Evolutionary conservation across 2,888 invertebrate genomes (phyloP), one percentile per base, ranked within the genome.

Genomic region (Halictus quadricinctus): DNA sequence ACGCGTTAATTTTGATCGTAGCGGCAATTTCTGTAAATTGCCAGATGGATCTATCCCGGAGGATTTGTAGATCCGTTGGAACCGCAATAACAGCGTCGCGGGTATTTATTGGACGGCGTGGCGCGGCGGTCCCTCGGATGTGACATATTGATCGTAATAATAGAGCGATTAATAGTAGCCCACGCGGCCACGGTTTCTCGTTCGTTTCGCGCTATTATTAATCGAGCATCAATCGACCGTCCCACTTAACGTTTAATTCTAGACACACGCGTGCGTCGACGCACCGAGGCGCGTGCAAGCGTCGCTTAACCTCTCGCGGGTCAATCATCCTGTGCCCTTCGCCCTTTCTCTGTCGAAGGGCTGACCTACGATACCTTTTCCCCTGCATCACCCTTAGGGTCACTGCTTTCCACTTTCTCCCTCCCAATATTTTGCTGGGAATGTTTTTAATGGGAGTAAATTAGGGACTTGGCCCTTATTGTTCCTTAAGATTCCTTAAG

Each of bases 141-240:
- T 54, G 76, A 79, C 69, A 21, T 83, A 85, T 87, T 76, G 85
- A 87, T 85, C 83, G 75, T 21, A 69, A 80, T 79, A 84, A 89
- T 86, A 81, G 73, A 81, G 64, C 81, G 86, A 82, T 80, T 86
- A 84, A 84, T 87, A 88, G 79, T 79, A 77, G 75, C 81, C 50
- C 79, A 64, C 64, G 80, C 85, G 66, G 54, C 43, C 41, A 72
- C 41, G 43, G 69, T 25, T 66, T 72, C 74, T 73, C 66, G 84
- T 72, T 77, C 78, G 79, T 86, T 86, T 81, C 60, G 69, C 54
- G 82, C 85, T 89, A 88, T 89, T 88, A 88, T 89, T 89, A 89
- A 87, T 87, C 88, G 76, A 29, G 50, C 79, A 83, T 87, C 89
- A 89, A 89, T 88, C 87, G 84, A 84, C 50, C 79, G 87, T 83